Conservation (phyloP, 2,888 invertebrate species). For the Leptinotarsa rubiginosa region DNA sequence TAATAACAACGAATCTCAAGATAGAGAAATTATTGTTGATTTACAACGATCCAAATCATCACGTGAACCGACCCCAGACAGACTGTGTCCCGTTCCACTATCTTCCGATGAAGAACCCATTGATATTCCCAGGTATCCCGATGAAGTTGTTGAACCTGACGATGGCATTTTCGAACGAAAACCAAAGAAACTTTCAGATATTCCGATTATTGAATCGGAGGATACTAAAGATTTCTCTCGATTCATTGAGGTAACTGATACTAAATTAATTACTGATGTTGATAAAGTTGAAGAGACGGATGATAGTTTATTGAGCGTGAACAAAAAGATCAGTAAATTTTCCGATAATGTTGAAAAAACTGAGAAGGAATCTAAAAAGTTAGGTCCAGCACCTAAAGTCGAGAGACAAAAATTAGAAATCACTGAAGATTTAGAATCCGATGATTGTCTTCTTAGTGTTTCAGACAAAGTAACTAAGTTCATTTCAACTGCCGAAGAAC, state of each 20-base stretch:
- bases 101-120: conserved; percentile 70
- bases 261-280: conserved; percentile 57
- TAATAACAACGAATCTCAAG: conserved; percentile 63
- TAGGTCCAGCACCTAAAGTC: conserved; percentile 62
- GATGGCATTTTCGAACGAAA: conserved; percentile 69
- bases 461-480: conserved; percentile 79
- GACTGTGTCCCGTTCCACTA: conserved; percentile 76
- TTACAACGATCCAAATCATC: conserved; percentile 81
- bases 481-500: conserved; percentile 68
- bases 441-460: conserved; percentile 76
- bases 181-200: conserved; percentile 64
- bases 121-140: conserved; percentile 78
- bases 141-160: conserved; percentile 81
- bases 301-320: conserved; percentile 70
- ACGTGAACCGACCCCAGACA: conserved; percentile 80
- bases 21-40: conserved; percentile 75
- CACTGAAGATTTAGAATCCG: conserved; percentile 70
- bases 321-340: conserved; percentile 69
- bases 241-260: conserved; percentile 58
- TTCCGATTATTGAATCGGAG: conserved; percentile 72
- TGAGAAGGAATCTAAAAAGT: conserved; percentile 55
- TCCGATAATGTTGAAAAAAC: conserved; percentile 63
- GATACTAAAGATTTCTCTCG: conserved; percentile 70
- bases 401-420: conserved; percentile 69
- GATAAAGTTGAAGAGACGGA: conserved; percentile 66